Evolutionary conservation across 2,113 vertebrate species (phyloP).

Genomic region (Rhipidura dahli): DNA sequence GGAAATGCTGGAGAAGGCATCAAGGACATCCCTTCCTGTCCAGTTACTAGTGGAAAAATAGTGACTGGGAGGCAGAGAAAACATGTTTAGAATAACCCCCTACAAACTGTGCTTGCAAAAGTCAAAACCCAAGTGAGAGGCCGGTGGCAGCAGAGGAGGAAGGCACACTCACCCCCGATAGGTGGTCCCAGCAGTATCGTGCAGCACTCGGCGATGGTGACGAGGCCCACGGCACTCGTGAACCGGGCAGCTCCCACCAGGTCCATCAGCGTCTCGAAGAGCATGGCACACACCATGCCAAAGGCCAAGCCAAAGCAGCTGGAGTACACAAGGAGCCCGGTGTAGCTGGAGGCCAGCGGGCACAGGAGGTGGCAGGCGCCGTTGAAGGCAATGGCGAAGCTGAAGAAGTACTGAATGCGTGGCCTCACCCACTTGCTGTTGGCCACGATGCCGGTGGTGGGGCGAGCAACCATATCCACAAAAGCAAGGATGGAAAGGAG

Average conservation of each 20-base stretch:
- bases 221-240: conserved; percentile 77
- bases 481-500: conserved; percentile 79
- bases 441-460: conserved; percentile 72
- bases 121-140: neutral
- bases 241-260: conserved; percentile 77
- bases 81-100: neutral
- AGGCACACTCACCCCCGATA: conserved; percentile 75
- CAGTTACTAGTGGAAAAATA: neutral
- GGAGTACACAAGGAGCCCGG: conserved; percentile 61
- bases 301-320: conserved; percentile 76
- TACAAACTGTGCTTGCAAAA: neutral
- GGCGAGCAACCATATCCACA: conserved; percentile 79
- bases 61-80: neutral
- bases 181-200: conserved; percentile 81
- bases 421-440: conserved; percentile 78
- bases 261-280: conserved; percentile 85
- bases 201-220: conserved; percentile 82
- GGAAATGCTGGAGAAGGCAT: neutral
- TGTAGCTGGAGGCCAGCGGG: conserved; percentile 72
- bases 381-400: conserved; percentile 77
- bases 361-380: conserved; percentile 80
- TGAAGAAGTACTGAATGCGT: conserved; percentile 81
- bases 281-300: conserved; percentile 80
- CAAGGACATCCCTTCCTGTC: neutral
- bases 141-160: neutral